These are phyloP conservation scores for Onychorhynchus coronatus DNA, from an alignment of 2,113 vertebrate species.

Conservation along the genomic window DNA sequence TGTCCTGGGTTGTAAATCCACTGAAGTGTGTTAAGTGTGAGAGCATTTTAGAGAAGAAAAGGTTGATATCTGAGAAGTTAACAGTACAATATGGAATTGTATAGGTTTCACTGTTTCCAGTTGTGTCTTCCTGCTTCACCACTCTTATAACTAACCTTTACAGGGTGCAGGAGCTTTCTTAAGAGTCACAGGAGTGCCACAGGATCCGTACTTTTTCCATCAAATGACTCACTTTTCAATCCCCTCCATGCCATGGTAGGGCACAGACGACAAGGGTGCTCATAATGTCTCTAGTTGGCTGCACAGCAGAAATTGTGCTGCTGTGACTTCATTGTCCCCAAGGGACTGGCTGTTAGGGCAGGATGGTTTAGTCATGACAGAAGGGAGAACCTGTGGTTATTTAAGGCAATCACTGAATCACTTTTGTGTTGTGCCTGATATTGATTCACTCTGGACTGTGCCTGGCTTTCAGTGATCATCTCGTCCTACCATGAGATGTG, in stretches of 20 bases:
- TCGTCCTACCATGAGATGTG: neutral
- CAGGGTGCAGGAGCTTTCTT: neutral
- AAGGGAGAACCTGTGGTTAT: neutral
- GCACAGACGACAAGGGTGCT: neutral
- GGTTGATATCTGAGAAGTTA: neutral
- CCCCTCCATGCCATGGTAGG: neutral
- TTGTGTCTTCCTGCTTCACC: neutral
- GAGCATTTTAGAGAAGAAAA: neutral
- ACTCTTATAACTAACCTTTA: neutral
- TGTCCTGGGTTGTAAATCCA: neutral
- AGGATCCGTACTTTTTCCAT: neutral
- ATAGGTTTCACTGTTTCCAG: neutral
- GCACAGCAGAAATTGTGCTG: neutral
- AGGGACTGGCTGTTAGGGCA: neutral
- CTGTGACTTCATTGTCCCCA: neutral
- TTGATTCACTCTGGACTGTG: neutral
- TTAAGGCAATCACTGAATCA: slow-evolving; percentile 28
- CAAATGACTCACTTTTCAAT: neutral
- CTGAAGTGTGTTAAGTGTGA: rapidly evolving
- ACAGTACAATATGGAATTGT: neutral
- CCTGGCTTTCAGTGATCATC: neutral
- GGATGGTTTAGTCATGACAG: neutral
- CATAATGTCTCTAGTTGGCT: neutral
- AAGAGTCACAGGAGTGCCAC: neutral
- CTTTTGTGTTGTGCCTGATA: neutral